These are phyloP conservation scores for Brienomyrus longianalis DNA, from an alignment of 2,113 vertebrate species.

Conservation along the genomic window DNA sequence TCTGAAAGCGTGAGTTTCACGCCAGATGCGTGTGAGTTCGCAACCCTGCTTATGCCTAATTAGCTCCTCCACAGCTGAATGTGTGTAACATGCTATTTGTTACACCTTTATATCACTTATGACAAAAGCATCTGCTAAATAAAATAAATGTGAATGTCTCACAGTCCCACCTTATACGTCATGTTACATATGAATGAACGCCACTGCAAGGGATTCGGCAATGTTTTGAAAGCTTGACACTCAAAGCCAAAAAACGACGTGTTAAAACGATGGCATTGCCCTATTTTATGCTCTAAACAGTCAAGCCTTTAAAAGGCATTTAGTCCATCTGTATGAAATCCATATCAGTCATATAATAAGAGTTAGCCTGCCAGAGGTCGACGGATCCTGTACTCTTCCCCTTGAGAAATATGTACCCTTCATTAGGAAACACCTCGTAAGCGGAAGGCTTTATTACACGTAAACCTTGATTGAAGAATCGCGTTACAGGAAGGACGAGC, in stretches of 20 bases:
- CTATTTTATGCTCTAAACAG: neutral
- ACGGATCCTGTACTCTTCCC: neutral
- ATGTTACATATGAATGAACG: neutral
- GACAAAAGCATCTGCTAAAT: neutral
- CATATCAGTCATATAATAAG: neutral
- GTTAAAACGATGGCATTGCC: neutral
- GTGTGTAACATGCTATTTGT: neutral
- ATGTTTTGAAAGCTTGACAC: neutral
- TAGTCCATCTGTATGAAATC: neutral
- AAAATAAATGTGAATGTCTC: neutral
- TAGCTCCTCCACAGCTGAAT: neutral
- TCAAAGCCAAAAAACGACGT: neutral
- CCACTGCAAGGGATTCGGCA: neutral
- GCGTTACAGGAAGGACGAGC: neutral
- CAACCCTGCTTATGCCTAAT: neutral
- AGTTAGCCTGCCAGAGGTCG: neutral
- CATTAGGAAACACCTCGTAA: neutral
- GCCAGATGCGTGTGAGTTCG: neutral
- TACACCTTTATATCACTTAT: neutral
- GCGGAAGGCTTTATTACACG: neutral
- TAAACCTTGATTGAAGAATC: neutral
- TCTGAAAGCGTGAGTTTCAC: neutral
- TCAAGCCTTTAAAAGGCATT: neutral
- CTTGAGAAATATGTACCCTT: constrained; percentile 6
- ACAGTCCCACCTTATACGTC: neutral